A percentile compares a stretch with the other conserved stretches of the same genome.
These are phyloP conservation scores for Frankliniella intonsa DNA, from an alignment of 2,888 invertebrate species.

Conservation along the genomic window DNA sequence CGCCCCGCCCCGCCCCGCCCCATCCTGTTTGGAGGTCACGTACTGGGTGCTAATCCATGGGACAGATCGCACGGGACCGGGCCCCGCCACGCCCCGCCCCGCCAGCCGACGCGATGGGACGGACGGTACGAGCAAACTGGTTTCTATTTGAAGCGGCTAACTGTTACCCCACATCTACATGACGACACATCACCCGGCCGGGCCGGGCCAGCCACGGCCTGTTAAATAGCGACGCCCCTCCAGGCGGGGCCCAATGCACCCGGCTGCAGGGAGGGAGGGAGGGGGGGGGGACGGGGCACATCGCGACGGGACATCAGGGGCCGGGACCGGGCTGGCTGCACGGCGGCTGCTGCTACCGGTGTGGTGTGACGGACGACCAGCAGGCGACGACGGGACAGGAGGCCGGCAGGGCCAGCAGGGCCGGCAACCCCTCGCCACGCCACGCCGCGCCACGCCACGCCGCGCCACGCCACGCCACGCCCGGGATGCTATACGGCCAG, in stretches of 20 bases:
- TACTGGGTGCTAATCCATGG: background rate
- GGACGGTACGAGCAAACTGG: background rate
- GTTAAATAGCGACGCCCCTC: too few relatives aligned
- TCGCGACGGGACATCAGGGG: background rate
- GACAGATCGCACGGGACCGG: background rate
- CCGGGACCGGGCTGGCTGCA: background rate
- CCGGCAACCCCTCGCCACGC: background rate
- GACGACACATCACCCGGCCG: conserved; percentile 2
- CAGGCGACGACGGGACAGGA: background rate
- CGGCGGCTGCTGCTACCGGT: background rate
- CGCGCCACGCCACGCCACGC: background rate
- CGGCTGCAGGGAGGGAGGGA: background rate
- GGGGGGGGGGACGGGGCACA: background rate
- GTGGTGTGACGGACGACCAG: conserved; percentile 3
- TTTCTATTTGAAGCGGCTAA: conserved; percentile 3
- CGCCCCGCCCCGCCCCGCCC: background rate
- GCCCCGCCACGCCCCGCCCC: background rate
- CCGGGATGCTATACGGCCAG: background rate
- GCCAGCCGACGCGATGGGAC: background rate
- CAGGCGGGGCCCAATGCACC: background rate
- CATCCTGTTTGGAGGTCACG: background rate
- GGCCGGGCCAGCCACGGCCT: too few relatives aligned
- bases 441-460: background rate
- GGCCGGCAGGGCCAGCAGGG: background rate
- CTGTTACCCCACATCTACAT: conserved; percentile 22